A percentile compares a stretch with the other conserved stretches of the same genome.
Conservation (phyloP, 2,797 vertebrate species). For the Sebastes paucispinis region DNA sequence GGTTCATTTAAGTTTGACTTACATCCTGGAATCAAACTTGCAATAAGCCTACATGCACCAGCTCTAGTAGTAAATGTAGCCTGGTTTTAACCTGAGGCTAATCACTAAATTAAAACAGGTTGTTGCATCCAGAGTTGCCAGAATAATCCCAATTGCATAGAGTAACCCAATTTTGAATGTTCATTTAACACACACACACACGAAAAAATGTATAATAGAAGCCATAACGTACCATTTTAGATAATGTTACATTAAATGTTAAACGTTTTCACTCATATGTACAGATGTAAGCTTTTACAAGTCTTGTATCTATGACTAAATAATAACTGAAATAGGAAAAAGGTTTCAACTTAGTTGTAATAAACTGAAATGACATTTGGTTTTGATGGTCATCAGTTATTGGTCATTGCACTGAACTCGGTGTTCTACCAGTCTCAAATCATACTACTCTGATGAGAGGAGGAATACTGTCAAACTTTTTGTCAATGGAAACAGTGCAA, state of each 20-base stretch:
- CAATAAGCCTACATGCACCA: not conserved
- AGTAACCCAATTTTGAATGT: not conserved
- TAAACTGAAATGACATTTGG: not conserved
- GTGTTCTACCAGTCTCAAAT: too few species aligned
- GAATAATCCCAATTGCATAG: not conserved
- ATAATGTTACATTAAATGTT: too few species aligned
- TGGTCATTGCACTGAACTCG: too few species aligned
- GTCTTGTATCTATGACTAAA: too few species aligned
- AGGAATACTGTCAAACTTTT: too few species aligned
- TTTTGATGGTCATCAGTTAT: not conserved
- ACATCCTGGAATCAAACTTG: not conserved
- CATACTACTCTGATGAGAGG: too few species aligned
- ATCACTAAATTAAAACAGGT: not conserved
- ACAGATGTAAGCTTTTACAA: too few species aligned
- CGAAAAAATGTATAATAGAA: not conserved
- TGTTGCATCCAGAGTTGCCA: not conserved
- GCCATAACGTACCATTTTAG: not conserved
- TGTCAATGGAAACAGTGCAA: too few species aligned
- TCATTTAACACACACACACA: not conserved
- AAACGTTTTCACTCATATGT: too few species aligned
- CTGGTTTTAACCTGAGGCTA: not conserved
- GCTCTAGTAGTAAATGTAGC: not conserved
- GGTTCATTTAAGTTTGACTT: not conserved
- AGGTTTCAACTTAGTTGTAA: too few species aligned
- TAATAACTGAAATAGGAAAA: too few species aligned